A percentile compares a stretch with the other conserved stretches of the same genome.
Evolutionary conservation across 1,140 invertebrate genomes (phyloP).

Genomic region (Cydia pomonella): DNA sequence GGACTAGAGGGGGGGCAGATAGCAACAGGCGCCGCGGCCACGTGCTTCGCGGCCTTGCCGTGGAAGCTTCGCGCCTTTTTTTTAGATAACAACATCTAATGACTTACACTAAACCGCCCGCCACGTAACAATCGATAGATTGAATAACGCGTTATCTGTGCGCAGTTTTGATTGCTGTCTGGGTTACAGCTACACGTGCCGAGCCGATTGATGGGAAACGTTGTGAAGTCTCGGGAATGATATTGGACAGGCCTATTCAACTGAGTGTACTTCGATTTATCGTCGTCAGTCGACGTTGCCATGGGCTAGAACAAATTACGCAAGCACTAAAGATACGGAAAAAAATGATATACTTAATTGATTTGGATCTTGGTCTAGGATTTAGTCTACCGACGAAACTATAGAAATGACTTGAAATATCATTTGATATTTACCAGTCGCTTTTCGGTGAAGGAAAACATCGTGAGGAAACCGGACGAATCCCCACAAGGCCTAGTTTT

Average conservation of each 20-base stretch:
- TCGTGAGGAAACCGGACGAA: too few species aligned
- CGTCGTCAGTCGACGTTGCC: too few species aligned
- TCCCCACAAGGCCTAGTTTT: too few species aligned
- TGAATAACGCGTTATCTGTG: constrained; percentile 18
- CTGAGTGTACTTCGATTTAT: background rate
- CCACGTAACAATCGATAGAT: constrained; percentile 41
- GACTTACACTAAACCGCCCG: constrained; percentile 44
- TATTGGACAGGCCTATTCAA: background rate
- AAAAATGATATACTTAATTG: too few species aligned
- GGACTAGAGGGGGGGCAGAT: constrained; percentile 44
- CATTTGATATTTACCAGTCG: too few species aligned
- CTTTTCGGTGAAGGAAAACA: too few species aligned
- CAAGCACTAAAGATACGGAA: too few species aligned
- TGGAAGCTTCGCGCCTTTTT: constrained; percentile 73
- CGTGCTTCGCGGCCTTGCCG: constrained; percentile 67
- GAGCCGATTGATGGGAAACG: background rate
- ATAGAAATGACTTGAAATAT: too few species aligned
- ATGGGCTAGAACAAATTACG: too few species aligned
- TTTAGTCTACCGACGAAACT: too few species aligned
- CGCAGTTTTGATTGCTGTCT: background rate
- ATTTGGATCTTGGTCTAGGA: too few species aligned
- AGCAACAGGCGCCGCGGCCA: constrained; percentile 73
- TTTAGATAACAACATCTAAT: constrained; percentile 72
- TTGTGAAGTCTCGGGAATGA: background rate
- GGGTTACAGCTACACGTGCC: background rate